Evolutionary conservation across 2,888 invertebrate species (phyloP).

Genomic region (Druceiella hillmani): DNA sequence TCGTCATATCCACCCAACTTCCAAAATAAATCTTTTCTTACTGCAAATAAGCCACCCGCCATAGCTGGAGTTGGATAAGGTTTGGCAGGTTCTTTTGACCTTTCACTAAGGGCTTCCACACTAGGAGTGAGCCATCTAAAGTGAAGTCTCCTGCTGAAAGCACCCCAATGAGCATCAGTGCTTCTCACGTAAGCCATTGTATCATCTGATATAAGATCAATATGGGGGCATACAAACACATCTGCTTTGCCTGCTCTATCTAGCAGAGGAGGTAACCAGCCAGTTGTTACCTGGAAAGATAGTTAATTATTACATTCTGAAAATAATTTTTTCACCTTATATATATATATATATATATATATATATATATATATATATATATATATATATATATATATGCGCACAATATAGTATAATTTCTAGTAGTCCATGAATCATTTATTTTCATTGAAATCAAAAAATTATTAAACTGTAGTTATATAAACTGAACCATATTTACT

Average conservation of each 20-base stretch:
- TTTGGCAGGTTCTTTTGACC: constrained; percentile 58
- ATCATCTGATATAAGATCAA: constrained; percentile 81
- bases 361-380: too few relatives aligned
- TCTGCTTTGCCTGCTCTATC: constrained; percentile 49
- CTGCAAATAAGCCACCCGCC: constrained; percentile 93
- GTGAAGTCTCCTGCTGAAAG: constrained; percentile 96
- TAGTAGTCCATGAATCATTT: too few relatives aligned
- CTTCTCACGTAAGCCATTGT: constrained; percentile 93
- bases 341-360: too few relatives aligned
- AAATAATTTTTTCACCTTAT: too few relatives aligned
- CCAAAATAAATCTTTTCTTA: constrained; percentile 80
- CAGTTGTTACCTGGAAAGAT: constrained; percentile 45
- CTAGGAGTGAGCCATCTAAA: constrained; percentile 82
- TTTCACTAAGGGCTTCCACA: constrained; percentile 55
- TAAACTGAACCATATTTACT: too few relatives aligned
- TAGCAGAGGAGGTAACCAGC: constrained; percentile 57
- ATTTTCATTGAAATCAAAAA: too few relatives aligned
- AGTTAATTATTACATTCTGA: too few relatives aligned
- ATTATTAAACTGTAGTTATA: too few relatives aligned
- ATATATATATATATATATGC: too few relatives aligned
- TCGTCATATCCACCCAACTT: constrained; percentile 73
- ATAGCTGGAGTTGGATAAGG: constrained; percentile 81
- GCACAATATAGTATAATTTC: too few relatives aligned
- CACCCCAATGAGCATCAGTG: constrained; percentile 96
- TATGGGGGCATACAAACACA: constrained; percentile 47